Conservation (phyloP, 1,140 invertebrate species). For the Neoseiulus cucumeris region DNA sequence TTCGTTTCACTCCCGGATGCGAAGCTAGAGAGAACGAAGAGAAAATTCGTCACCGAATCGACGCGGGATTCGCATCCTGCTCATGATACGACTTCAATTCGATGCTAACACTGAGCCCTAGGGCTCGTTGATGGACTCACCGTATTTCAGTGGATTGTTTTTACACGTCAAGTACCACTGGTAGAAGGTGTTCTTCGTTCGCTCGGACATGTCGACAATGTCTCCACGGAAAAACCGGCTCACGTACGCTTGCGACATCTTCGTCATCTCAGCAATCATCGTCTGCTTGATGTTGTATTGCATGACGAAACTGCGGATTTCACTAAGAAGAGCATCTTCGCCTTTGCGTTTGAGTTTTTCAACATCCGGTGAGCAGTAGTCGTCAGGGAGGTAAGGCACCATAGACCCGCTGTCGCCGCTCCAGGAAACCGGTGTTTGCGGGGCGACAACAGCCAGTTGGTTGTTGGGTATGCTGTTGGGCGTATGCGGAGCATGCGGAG, state of each 20-base stretch:
- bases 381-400: not conserved
- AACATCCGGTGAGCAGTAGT: not conserved
- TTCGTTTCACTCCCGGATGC: conserved; percentile 20
- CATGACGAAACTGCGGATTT: conserved; percentile 25
- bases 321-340: conserved; percentile 23
- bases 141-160: conserved; percentile 21
- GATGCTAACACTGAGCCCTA: no score
- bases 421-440: not conserved
- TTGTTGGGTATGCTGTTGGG: not conserved
- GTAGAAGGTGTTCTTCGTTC: conserved; percentile 25
- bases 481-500: not conserved
- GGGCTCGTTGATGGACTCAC: conserved; percentile 8
- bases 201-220: conserved; percentile 25
- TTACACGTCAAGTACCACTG: conserved; percentile 25
- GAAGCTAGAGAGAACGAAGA: conserved; percentile 14
- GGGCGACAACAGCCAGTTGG: conserved; percentile 1
- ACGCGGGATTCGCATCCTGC: no score
- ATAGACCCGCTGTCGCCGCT: not conserved
- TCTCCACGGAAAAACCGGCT: conserved; percentile 27
- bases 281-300: conserved; percentile 26
- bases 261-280: conserved; percentile 26
- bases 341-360: conserved; percentile 20
- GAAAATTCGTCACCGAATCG: no score
- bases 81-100: no score
- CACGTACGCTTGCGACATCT: conserved; percentile 27